These are phyloP conservation scores for Stenchaetothrips biformis DNA, from an alignment of 2,888 invertebrate species.

Conservation along the genomic window DNA sequence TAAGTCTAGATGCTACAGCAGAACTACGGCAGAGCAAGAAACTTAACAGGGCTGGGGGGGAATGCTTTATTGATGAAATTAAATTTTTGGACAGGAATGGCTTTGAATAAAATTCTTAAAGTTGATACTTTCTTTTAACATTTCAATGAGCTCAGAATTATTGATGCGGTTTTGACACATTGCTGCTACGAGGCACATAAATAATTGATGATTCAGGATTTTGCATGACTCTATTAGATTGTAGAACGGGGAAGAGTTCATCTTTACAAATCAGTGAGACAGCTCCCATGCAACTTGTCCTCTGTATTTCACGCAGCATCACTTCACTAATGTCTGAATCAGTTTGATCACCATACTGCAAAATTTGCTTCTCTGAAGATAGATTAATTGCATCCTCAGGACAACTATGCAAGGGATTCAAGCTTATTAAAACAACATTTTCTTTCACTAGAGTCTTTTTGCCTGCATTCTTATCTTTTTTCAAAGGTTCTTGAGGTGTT, in stretches of 20 bases:
- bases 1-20: too few species aligned
- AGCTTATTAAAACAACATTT: neutral
- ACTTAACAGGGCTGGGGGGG: too few species aligned
- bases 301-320: neutral
- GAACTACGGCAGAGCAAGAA: too few species aligned
- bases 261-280: neutral
- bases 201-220: neutral
- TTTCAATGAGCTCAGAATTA: neutral
- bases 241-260: neutral
- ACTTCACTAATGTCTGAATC: constrained; percentile 4
- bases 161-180: neutral
- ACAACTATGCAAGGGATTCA: neutral
- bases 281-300: neutral
- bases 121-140: too few species aligned
- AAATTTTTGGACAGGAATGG: too few species aligned
- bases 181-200: neutral
- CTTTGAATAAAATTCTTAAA: too few species aligned
- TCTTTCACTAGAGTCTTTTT: neutral
- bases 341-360: constrained; percentile 9
- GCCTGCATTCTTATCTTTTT: neutral
- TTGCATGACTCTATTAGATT: neutral
- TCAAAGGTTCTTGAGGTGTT: neutral
- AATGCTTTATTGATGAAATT: too few species aligned
- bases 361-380: neutral
- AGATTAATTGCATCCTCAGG: neutral